phyloP scores from a whole-genome alignment of 2,888 invertebrate species.

The Drosophila imparisetae region DNA sequence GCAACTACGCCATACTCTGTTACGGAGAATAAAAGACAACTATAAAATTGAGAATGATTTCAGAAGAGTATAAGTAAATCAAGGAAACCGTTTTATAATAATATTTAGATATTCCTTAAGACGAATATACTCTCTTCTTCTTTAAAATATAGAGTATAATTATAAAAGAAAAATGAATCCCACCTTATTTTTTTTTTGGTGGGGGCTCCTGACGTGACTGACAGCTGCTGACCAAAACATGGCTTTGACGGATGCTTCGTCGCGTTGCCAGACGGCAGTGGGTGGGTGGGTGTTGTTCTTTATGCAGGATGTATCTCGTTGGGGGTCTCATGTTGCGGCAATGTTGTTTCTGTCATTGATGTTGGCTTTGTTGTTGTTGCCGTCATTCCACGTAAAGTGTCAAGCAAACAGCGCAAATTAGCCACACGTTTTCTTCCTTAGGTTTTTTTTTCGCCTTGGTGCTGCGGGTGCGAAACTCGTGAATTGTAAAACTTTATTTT shows the following conservation, averaged over 20 bases:
- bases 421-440: constrained; percentile 61
- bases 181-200: constrained; percentile 17
- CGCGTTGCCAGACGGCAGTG: not conserved
- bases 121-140: not conserved
- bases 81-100: no score
- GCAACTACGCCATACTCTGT: not conserved
- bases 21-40: not conserved
- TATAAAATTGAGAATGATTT: not conserved
- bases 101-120: no score
- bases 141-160: constrained; percentile 7
- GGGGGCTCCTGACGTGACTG: constrained; percentile 41
- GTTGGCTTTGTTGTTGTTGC: constrained; percentile 23
- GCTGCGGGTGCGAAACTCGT: constrained; percentile 39
- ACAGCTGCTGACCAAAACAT: constrained; percentile 61
- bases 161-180: constrained; percentile 39
- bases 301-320: constrained; percentile 25
- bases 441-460: constrained; percentile 7
- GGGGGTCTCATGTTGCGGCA: constrained; percentile 60
- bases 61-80: not conserved
- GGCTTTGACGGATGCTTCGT: constrained; percentile 36
- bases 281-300: constrained; percentile 2
- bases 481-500: constrained; percentile 76
- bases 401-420: constrained; percentile 79
- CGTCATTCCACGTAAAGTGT: constrained; percentile 68
- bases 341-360: constrained; percentile 28